Percentiles rank a stretch among this genome's conserved stretches.
Conservation (phyloP, 2,113 vertebrate species). For the Sylvietta virens region DNA sequence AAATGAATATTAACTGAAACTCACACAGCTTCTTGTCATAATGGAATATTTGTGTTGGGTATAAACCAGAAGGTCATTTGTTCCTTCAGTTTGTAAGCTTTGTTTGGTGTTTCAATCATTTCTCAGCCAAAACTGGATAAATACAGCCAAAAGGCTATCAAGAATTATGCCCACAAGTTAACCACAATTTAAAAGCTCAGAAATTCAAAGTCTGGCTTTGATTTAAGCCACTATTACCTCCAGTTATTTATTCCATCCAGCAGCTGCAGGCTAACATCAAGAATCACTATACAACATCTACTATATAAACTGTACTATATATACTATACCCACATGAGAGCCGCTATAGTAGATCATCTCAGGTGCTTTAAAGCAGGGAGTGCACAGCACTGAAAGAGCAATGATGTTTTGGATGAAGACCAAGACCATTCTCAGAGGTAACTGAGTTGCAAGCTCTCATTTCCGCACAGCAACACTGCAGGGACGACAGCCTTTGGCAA, state of each 20-base stretch:
- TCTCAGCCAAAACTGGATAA: neutral
- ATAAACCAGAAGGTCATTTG: neutral
- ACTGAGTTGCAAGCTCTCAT: neutral
- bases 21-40: neutral
- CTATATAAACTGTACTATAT: neutral
- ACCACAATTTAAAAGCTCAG: neutral
- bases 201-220: neutral
- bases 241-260: neutral
- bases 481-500: neutral
- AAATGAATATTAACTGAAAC: neutral
- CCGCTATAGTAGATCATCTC: neutral
- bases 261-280: neutral
- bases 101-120: neutral
- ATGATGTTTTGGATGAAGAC: neutral
- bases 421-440: fast-evolving
- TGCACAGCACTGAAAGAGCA: neutral
- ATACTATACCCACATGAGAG: neutral
- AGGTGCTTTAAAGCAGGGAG: neutral
- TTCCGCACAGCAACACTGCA: neutral
- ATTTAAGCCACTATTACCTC: neutral
- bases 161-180: neutral
- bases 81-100: neutral
- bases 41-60: neutral
- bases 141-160: neutral
- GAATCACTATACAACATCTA: neutral